These are phyloP conservation scores for Cephalopterus ornatus DNA, from an alignment of 2,113 vertebrate genomes.

Conservation along the genomic window DNA sequence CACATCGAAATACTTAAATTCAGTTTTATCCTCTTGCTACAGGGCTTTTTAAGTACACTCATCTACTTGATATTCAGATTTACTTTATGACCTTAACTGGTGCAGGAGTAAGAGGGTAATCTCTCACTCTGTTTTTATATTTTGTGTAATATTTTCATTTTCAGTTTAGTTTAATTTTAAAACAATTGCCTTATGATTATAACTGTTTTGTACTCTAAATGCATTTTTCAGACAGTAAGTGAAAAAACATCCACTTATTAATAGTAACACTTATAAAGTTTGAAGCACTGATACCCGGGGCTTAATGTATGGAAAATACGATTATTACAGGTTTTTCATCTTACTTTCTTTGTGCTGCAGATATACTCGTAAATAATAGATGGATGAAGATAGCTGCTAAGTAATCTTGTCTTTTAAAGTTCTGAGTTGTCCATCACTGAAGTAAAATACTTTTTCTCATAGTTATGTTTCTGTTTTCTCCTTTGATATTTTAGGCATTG, in stretches of 20 bases:
- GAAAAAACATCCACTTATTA: neutral
- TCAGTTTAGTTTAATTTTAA: neutral
- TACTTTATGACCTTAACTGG: neutral
- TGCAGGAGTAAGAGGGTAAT: neutral
- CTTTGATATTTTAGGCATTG: conserved; percentile 79
- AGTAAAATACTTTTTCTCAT: neutral
- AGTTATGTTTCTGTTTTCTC: neutral
- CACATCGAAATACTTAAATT: neutral
- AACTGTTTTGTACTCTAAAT: neutral
- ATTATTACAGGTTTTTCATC: neutral
- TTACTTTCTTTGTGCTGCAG: neutral
- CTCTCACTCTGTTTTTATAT: neutral
- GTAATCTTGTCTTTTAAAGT: neutral
- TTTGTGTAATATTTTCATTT: neutral
- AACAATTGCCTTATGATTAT: neutral
- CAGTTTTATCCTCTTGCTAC: neutral
- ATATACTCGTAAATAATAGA: neutral
- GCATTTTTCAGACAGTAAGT: neutral
- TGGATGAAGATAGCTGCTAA: neutral
- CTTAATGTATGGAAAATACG: neutral
- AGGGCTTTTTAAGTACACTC: neutral
- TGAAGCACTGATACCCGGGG: neutral
- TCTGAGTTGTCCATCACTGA: neutral
- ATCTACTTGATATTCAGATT: neutral
- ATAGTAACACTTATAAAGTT: neutral